These are phyloP conservation scores for Dynastes grantii DNA, from an alignment of 2,888 invertebrate genomes.

Conservation along the genomic window DNA sequence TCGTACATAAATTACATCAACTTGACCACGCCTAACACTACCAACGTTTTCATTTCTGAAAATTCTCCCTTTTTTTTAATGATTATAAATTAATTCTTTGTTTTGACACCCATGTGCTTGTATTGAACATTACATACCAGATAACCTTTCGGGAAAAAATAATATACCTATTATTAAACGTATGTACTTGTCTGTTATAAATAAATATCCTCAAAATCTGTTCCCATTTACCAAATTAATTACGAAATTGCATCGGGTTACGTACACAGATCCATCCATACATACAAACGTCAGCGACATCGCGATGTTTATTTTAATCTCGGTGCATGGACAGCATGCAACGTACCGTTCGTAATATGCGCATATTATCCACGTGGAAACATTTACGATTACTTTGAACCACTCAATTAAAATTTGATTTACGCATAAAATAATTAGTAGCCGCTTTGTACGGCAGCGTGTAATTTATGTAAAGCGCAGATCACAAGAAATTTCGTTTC, in stretches of 20 bases:
- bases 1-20: too few species aligned
- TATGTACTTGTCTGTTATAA: too few species aligned
- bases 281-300: background rate
- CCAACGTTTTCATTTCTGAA: too few species aligned
- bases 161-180: too few species aligned
- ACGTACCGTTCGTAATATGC: background rate
- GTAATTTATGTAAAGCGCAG: constrained; percentile 65
- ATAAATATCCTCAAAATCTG: too few species aligned
- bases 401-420: constrained; percentile 65
- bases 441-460: constrained; percentile 61
- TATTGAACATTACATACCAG: too few species aligned
- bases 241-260: constrained; percentile 10
- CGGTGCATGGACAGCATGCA: background rate
- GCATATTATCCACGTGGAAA: constrained; percentile 52
- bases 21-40: too few species aligned
- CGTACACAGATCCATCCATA: background rate
- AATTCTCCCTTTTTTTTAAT: too few species aligned
- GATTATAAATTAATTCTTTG: too few species aligned
- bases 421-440: constrained; percentile 67
- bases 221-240: constrained; percentile 21
- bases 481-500: constrained; percentile 65
- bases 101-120: too few species aligned
- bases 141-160: too few species aligned
- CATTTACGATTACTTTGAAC: constrained; percentile 62
- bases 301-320: constrained; percentile 38